Base-by-base conservation (phyloP, 2,797 vertebrate genomes). In the Lepilemur ruficaudatus region DNA sequence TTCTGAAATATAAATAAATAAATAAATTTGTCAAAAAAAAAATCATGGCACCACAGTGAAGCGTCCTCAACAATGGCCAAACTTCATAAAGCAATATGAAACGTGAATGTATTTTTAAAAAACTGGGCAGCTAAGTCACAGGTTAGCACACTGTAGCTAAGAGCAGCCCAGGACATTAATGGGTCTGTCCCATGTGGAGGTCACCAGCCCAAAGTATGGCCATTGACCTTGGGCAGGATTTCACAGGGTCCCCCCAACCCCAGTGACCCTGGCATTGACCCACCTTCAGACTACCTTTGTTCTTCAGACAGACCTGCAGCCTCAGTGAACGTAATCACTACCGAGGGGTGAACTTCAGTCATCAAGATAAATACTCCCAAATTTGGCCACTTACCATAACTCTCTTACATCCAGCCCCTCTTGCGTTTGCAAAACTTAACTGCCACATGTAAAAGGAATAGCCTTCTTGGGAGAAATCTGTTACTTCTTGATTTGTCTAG, bases 401-500 rank as follows among this genome's bases (percentile, higher is more conserved):
- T 94, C 89, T 97, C 86, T 83, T 84, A 89, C 2, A 93, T 79
- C 91, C 72, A 83, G 52, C 67, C 79, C 78, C 97, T 94, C 96
- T 94, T 94, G 97, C 94, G 96, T 95, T 97, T 96, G 97, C 92
- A 96, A 94, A 97, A 94, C 81, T 93, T 97, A 96, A 96, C 97
- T 98, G 97, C 84, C 96, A 97, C 90, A 92, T 89, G 84, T 97
- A 96, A 97, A 97, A 98, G 85, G 70, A 97, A 98, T 82, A 83
- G 89, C 63, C 78, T 98, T 97, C 97, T 94, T 96, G 98, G 96
- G 97, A 97, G 91, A 92, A 85, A 98, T 97, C 23, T 85, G 96
- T 98, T 97, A 97, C 96, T 95, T 96, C 95, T 97, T 96, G 96
- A 97, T 98, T 98, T 98, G 94, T 98, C 97, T 98, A 96, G 93